Evolutionary conservation across 2,797 vertebrate genomes (phyloP), one percentile per base, ranked within the genome.

Genomic region (Cirrhinus molitorella): DNA sequence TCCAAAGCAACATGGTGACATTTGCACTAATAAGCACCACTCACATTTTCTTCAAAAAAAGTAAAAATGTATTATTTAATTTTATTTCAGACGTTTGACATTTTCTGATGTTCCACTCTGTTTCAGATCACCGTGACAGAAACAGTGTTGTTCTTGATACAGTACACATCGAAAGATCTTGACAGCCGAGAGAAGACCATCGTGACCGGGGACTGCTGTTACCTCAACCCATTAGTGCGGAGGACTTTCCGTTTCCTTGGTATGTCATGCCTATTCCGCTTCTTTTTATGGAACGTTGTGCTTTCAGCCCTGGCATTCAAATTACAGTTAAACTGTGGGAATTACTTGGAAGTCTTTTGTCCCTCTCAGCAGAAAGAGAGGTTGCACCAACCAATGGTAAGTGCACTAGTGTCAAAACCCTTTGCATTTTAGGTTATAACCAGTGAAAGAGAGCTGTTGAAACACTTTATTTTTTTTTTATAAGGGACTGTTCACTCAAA

Each of bases 201-300:
- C 87, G 95, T 97, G 91, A 98, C 96, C 0, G 98, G 98, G 90
- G 98, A 99, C 94, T 99, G 98, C 94, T 99, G 98, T 93, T 99
- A 99, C 89, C 97, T 99, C 93, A 99, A 99, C 88, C 98, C 98
- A 19, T 90, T 99, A 91, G 97, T 99, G 85, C 96, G 98, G 89
- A 95, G 98, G 91, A 99, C 97, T 71, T 96, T 98, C 90, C 96
- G 98, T 89, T 99, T 99, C 92, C 95, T 99, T 37, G 98, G 98
- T 99, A 94, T 88, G 97, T 87, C 66, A 13, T 1, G 11, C 61
- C 45, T 11, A 12, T 55, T 66, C 14, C 16, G 17, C 34, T 25
- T 73, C 12, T 49, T 80, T 80, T 81, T 34, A 81, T 63, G 45
- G 45, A 73, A 51, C 6, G 0, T 49, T 73, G 80, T 49, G 68